Evolutionary conservation across 2,797 vertebrate genomes (phyloP), one percentile per base, ranked within the genome.

Genomic region (Molossus alvarezi): DNA sequence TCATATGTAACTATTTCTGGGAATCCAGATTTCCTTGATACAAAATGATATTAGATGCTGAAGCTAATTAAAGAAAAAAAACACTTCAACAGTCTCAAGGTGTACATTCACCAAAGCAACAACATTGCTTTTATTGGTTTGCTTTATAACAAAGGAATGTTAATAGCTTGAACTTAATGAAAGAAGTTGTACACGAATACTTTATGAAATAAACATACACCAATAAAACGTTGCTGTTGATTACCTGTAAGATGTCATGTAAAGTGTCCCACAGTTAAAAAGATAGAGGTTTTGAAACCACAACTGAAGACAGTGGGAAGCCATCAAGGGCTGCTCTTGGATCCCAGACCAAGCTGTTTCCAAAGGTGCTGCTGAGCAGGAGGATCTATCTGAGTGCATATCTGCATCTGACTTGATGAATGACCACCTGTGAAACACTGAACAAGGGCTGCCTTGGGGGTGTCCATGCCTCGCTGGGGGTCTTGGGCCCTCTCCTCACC

Each of bases 21-120:
- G 65, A 82, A 67, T 83, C 58, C 79, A 79, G 65, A 73, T 79
- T 95, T 77, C 71, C 82, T 60, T 73, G 27, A 55, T 14, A 67
- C n/a, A 62, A 65, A 81, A 55, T 85, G 48, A 92, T 58, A 67
- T 51, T 25, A 69, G 53, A 73, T 45, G 27, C 73, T 41, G 37
- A 83, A 18, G 77, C 62, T 91, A 67, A 37, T 45, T 45, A 45
- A 45, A 45, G 41, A 45, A 4, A 33, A 18, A 53, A 48, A 57
- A 53, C 41, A 9, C 15, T 10, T 4, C 10, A 37, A 57, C 2
- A 13, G 3, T 29, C 48, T 86, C 55, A 58, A 77, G 82, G 76
- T 72, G n/a, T 73, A 25, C 76, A n/a, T 91, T 85, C 73, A 65
- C 29, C 57, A 41, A 53, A 60, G 85, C 67, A 69, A 33, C 13